phyloP scores from a whole-genome alignment of 2,797 vertebrate genomes.

The Epinephelus awoara region DNA sequence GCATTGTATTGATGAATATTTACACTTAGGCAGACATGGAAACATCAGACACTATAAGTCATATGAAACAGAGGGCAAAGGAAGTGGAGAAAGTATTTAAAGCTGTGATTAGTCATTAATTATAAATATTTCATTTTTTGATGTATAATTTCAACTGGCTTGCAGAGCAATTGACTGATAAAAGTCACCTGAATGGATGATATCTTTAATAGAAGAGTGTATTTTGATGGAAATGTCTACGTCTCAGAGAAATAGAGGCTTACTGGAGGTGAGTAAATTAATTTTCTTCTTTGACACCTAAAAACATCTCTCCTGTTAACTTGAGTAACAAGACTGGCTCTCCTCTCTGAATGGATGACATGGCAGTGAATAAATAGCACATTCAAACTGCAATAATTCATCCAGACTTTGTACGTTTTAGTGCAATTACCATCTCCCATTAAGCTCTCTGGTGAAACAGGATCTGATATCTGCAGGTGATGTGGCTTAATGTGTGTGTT shows the following conservation, averaged over 20 bases:
- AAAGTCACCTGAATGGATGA: background rate
- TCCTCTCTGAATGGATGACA: background rate
- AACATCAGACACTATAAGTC: constrained; percentile 2
- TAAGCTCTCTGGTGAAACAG: background rate
- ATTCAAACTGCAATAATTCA: background rate
- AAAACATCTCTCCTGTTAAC: background rate
- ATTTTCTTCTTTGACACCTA: background rate
- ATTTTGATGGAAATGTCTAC: background rate
- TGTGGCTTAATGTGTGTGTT: background rate
- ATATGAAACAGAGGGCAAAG: background rate
- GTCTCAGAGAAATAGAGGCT: background rate
- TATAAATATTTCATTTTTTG: background rate
- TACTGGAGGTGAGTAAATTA: background rate
- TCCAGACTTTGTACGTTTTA: background rate
- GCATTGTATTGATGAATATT: background rate
- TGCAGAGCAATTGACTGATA: background rate
- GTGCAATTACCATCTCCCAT: constrained; percentile 5
- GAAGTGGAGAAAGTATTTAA: background rate
- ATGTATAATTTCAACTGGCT: background rate
- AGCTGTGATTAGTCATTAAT: background rate
- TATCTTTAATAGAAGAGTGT: background rate
- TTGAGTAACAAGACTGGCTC: background rate
- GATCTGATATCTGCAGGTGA: constrained; percentile 15
- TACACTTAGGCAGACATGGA: background rate
- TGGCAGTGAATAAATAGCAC: background rate